Evolutionary conservation across 2,113 vertebrate species (phyloP).

Genomic region (Gulo gulo): DNA sequence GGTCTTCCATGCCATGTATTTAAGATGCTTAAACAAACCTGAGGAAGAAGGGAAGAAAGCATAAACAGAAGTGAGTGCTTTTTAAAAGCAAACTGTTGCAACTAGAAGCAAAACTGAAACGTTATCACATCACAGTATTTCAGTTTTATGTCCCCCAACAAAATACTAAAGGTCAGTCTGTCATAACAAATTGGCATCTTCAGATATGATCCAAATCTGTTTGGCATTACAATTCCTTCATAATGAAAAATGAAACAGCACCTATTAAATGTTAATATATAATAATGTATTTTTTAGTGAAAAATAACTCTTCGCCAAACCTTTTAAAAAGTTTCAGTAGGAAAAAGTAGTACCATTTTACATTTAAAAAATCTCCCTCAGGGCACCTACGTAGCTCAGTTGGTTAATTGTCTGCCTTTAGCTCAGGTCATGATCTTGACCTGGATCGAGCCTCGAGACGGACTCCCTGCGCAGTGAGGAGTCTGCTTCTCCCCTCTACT

Average conservation of each 20-base stretch:
- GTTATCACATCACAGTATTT: background rate
- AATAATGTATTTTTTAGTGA: background rate
- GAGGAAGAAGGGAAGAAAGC: slow-evolving; percentile 24
- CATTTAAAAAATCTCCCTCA: background rate
- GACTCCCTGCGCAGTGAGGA: background rate
- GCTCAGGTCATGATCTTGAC: background rate
- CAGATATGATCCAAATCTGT: background rate
- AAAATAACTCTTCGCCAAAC: background rate
- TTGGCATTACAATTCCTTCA: background rate
- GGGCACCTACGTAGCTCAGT: background rate
- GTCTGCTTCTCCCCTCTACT: background rate
- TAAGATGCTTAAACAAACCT: slow-evolving; percentile 99
- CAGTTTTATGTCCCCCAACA: background rate
- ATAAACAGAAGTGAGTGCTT: slow-evolving; percentile 6
- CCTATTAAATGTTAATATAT: background rate
- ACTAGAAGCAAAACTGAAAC: slow-evolving; percentile 1
- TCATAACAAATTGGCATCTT: background rate
- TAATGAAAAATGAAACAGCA: background rate
- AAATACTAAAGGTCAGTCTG: background rate
- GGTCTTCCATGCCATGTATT: slow-evolving; percentile 99
- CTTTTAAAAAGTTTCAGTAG: background rate
- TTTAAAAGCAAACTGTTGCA: background rate
- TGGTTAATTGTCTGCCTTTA: background rate
- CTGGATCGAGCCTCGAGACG: accelerated
- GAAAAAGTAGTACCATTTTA: background rate